A percentile compares a stretch with the other conserved stretches of the same genome.
Conservation (phyloP, 2,113 vertebrate genomes). For the human (Homo sapiens) region DNA sequence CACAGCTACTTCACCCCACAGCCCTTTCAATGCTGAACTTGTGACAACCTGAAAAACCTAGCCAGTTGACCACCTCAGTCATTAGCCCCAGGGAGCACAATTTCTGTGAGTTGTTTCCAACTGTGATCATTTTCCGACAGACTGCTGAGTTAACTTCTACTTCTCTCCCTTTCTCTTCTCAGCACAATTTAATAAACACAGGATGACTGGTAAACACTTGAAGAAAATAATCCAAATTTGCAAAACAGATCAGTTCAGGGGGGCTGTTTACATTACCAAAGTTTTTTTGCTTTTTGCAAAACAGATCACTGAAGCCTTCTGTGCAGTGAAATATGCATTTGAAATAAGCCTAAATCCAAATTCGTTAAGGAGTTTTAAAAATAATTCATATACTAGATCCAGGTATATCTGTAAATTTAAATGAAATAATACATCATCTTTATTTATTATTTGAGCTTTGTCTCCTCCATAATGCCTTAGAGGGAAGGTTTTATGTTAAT, state of each 20-base stretch:
- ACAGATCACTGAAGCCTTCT: background rate
- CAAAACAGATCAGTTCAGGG: slow-evolving; percentile 42
- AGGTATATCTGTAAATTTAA: slow-evolving; percentile 55
- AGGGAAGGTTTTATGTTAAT: slow-evolving; percentile 59
- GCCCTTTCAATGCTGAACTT: background rate
- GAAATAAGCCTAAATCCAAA: slow-evolving; percentile 30
- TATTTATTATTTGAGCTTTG: slow-evolving; percentile 61
- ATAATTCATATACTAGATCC: background rate
- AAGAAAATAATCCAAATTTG: slow-evolving; percentile 52
- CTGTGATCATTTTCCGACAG: background rate
- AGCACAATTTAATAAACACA: slow-evolving; percentile 34
- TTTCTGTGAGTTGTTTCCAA: background rate
- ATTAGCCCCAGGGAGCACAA: background rate
- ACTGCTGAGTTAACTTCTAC: background rate
- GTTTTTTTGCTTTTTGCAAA: slow-evolving; percentile 43
- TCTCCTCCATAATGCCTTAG: background rate
- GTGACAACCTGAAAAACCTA: background rate
- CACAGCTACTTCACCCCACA: background rate
- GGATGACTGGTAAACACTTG: background rate
- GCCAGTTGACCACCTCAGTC: background rate
- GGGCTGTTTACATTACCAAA: slow-evolving; percentile 36
- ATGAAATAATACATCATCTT: slow-evolving; percentile 53
- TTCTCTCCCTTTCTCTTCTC: background rate
- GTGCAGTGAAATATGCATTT: background rate
- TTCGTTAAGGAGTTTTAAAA: slow-evolving; percentile 43